phyloP scores from a whole-genome alignment of 2,888 invertebrate species.

The Leptodirus hochenwartii region DNA sequence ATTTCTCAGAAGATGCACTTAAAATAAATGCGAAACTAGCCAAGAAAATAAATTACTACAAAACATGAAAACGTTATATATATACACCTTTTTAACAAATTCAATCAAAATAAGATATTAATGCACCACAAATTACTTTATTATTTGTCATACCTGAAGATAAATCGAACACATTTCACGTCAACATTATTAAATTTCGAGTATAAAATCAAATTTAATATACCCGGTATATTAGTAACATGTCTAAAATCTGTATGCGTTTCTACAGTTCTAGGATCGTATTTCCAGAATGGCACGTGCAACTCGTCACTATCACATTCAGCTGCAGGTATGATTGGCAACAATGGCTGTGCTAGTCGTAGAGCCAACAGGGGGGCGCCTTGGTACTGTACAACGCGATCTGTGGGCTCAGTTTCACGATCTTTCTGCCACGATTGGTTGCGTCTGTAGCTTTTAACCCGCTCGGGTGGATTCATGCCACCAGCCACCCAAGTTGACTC shows the following conservation, averaged over 20 bases:
- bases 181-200: too few species aligned
- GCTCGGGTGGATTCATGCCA: conserved; percentile 40
- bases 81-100: too few species aligned
- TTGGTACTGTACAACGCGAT: conserved; percentile 50
- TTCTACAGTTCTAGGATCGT: conserved; percentile 43
- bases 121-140: too few species aligned
- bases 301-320: conserved; percentile 38
- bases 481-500: conserved; percentile 79
- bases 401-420: conserved; percentile 33
- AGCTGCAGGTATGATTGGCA: conserved; percentile 36
- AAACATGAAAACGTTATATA: too few species aligned
- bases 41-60: too few species aligned
- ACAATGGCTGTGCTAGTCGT: conserved; percentile 48
- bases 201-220: too few species aligned
- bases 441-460: conserved; percentile 21
- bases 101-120: too few species aligned
- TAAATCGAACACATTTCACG: too few species aligned
- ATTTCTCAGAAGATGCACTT: too few species aligned
- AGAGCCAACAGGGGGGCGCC: conserved; percentile 52
- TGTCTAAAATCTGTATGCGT: conserved; percentile 36
- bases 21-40: too few species aligned
- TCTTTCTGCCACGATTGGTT: conserved; percentile 25
- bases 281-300: conserved; percentile 36
- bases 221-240: conserved; percentile 61
- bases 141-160: too few species aligned